phyloP scores from a whole-genome alignment of 2,113 vertebrate genomes.

The Gnathonemus echidnorhynchus region DNA sequence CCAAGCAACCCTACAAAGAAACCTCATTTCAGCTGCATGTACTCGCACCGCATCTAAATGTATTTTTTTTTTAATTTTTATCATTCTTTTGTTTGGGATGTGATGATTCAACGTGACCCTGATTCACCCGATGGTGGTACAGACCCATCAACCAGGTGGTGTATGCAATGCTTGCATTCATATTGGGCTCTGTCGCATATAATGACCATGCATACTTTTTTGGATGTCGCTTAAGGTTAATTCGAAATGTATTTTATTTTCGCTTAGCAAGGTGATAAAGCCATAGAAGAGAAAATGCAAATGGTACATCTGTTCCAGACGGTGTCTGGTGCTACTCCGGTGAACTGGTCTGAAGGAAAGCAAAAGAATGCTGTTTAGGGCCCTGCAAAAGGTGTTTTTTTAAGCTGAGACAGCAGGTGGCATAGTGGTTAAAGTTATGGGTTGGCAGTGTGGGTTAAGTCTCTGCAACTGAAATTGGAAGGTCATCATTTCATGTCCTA shows the following conservation, averaged over 20 bases:
- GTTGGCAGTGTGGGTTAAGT: not conserved
- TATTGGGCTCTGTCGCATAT: not conserved
- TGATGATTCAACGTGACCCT: not conserved
- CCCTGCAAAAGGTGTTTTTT: not conserved
- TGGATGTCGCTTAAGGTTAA: not conserved
- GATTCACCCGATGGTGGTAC: not conserved
- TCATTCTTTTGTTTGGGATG: not conserved
- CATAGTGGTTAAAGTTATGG: not conserved
- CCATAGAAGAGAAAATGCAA: not conserved
- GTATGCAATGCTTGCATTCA: not conserved
- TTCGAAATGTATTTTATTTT: conserved; percentile 1
- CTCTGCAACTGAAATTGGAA: not conserved
- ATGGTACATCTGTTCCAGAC: not conserved
- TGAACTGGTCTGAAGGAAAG: not conserved
- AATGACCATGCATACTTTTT: not conserved
- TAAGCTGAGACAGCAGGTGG: not conserved
- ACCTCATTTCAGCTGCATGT: not conserved
- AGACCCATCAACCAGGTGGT: not conserved
- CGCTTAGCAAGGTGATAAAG: not conserved
- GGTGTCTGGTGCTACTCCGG: not conserved
- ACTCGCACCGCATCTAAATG: not conserved
- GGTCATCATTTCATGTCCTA: not conserved
- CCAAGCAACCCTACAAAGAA: not conserved
- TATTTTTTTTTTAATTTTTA: not conserved
- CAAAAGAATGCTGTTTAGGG: not conserved